These are phyloP conservation scores for Toxonevra muliebris DNA, from an alignment of 2,888 invertebrate species.

Conservation along the genomic window DNA sequence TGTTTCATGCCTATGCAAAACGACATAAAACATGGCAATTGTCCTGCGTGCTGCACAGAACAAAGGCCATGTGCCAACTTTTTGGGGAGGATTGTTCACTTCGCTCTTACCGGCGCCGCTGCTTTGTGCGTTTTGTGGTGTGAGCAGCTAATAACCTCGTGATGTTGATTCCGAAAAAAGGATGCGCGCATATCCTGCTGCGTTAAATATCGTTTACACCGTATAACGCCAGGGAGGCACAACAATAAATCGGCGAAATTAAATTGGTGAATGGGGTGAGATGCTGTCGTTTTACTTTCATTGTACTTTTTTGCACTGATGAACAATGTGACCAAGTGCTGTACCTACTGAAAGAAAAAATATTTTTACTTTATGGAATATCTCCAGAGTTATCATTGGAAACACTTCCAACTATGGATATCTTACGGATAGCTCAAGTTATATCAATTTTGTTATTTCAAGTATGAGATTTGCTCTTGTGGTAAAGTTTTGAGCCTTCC, in stretches of 20 bases:
- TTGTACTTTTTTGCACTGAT: not conserved
- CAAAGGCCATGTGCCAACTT: slow-evolving; percentile 32
- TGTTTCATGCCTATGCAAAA: slow-evolving; percentile 44
- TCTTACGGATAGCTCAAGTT: too few relatives aligned
- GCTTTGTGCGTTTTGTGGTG: slow-evolving; percentile 27
- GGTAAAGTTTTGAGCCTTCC: too few relatives aligned
- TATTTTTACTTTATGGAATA: too few relatives aligned
- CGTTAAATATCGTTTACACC: slow-evolving; percentile 50
- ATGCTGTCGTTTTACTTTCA: slow-evolving; percentile 23
- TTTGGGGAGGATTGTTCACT: slow-evolving; percentile 33
- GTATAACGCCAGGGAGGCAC: slow-evolving; percentile 28
- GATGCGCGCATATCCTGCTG: slow-evolving; percentile 49
- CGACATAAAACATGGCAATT: slow-evolving; percentile 34
- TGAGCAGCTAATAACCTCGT: slow-evolving; percentile 33
- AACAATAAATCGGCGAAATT: slow-evolving; percentile 46
- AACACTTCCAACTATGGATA: too few relatives aligned
- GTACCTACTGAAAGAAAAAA: slow-evolving; percentile 9
- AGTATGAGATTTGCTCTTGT: too few relatives aligned
- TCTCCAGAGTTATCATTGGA: too few relatives aligned
- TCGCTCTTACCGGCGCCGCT: not conserved
- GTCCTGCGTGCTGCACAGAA: not conserved
- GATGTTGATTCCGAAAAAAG: slow-evolving; percentile 31
- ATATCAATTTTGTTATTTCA: too few relatives aligned
- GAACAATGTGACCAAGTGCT: too few relatives aligned
- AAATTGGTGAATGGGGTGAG: slow-evolving; percentile 38